A percentile compares a stretch with the other conserved stretches of the same genome.
Evolutionary conservation across 2,113 vertebrate species (phyloP).

Genomic region (Pachypanchax playfairii): DNA sequence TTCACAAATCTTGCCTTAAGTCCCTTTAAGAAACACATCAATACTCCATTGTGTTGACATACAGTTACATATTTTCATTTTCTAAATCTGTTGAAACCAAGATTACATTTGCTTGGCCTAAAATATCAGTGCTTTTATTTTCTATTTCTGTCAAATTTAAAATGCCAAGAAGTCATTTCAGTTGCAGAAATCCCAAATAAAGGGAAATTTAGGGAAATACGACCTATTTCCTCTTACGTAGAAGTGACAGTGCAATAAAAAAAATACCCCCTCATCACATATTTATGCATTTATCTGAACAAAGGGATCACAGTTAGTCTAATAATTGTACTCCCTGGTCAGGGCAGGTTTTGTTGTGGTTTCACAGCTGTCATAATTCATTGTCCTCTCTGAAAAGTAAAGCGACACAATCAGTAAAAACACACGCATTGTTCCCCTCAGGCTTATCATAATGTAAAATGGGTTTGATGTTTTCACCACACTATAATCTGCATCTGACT

Average conservation of each 20-base stretch:
- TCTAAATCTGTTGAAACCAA: too few relatives aligned
- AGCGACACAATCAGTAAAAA: conserved; percentile 32
- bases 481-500: conserved; percentile 27
- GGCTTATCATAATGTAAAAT: conserved; percentile 31
- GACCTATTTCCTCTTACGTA: background rate
- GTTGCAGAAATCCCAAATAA: background rate
- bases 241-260: background rate
- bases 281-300: conserved; percentile 3
- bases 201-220: background rate
- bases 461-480: conserved; percentile 29
- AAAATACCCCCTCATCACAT: background rate
- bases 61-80: background rate
- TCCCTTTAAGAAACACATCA: too few relatives aligned
- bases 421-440: conserved; percentile 7
- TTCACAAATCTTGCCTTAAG: too few relatives aligned
- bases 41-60: too few relatives aligned
- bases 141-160: background rate
- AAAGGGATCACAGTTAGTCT: conserved; percentile 6
- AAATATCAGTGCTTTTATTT: background rate
- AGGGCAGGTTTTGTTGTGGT: conserved; percentile 3
- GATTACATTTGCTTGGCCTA: too few relatives aligned
- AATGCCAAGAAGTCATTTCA: too few relatives aligned
- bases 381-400: conserved; percentile 8
- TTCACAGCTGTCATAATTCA: conserved; percentile 19
- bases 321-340: conserved; percentile 10